A percentile compares a stretch with the other conserved stretches of the same genome.
Conservation (phyloP, 2,113 vertebrate genomes). For the Saimiri boliviensis region DNA sequence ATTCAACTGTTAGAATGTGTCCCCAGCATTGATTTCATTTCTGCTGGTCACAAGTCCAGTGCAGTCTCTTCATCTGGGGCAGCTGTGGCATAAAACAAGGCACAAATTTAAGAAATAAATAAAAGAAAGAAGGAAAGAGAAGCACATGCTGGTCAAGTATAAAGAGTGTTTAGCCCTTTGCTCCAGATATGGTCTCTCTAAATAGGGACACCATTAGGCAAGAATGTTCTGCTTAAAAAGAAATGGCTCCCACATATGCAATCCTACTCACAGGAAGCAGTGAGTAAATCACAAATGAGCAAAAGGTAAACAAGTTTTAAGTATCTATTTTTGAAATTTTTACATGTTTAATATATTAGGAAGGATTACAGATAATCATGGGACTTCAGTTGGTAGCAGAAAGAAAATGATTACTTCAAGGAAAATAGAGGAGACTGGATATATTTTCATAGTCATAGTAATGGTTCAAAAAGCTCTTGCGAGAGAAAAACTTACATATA, state of each 20-base stretch:
- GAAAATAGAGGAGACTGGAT: background rate
- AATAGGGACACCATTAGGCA: background rate
- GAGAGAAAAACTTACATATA: background rate
- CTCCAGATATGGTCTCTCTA: background rate
- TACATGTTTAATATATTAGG: background rate
- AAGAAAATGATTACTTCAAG: background rate
- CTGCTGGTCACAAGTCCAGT: background rate
- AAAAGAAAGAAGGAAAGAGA: background rate
- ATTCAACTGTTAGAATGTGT: slow-evolving; percentile 38
- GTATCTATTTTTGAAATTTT: background rate
- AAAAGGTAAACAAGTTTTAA: background rate
- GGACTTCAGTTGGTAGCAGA: background rate
- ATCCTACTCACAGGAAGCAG: background rate
- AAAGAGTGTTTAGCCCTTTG: background rate
- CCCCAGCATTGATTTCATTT: slow-evolving; percentile 32
- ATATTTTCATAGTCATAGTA: background rate
- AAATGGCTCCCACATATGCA: background rate
- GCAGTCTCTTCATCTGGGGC: background rate
- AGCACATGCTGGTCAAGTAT: background rate
- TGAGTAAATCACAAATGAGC: background rate
- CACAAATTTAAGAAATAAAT: slow-evolving; percentile 49
- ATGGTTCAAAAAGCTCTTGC: background rate
- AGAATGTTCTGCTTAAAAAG: background rate
- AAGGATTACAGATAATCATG: background rate
- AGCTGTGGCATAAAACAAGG: background rate